phyloP scores from a whole-genome alignment of 2,797 vertebrate genomes.

The Gadopsis bispinosus region DNA sequence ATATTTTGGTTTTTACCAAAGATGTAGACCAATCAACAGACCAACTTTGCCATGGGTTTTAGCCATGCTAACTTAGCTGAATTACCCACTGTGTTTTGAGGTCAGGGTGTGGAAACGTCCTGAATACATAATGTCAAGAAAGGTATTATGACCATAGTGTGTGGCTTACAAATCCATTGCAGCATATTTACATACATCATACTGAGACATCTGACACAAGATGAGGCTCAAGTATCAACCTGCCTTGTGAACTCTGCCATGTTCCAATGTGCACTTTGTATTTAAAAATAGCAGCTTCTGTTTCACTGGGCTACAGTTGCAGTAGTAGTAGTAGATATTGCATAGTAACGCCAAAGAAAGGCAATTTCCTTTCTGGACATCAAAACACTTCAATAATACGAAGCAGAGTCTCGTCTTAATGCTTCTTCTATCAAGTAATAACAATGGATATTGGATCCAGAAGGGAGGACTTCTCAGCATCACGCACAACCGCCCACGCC shows the following conservation, averaged over 20 bases:
- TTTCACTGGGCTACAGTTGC: background rate
- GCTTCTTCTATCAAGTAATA: conserved; percentile 81
- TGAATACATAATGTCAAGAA: background rate
- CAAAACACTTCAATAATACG: conserved; percentile 71
- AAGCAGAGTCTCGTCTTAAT: conserved; percentile 76
- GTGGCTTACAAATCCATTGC: conserved; percentile 7
- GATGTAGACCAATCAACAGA: background rate
- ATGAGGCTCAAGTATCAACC: background rate
- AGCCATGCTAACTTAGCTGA: background rate
- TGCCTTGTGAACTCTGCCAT: background rate
- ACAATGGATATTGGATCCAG: conserved; percentile 75
- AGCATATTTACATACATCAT: background rate
- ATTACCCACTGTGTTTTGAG: conserved; percentile 8
- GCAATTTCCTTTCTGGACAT: conserved; percentile 77
- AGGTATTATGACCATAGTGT: background rate
- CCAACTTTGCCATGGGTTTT: background rate
- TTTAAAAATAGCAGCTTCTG: conserved; percentile 22
- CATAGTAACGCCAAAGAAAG: conserved; percentile 56
- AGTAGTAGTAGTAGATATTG: conserved; percentile 18
- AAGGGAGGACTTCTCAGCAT: conserved; percentile 69
- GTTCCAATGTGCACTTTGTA: conserved; percentile 3
- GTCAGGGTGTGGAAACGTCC: background rate
- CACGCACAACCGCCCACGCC: conserved; percentile 63
- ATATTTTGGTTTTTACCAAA: background rate
- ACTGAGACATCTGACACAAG: background rate